Evolutionary conservation across 2,113 vertebrate genomes (phyloP).

Genomic region (Triplophysa tibetana): DNA sequence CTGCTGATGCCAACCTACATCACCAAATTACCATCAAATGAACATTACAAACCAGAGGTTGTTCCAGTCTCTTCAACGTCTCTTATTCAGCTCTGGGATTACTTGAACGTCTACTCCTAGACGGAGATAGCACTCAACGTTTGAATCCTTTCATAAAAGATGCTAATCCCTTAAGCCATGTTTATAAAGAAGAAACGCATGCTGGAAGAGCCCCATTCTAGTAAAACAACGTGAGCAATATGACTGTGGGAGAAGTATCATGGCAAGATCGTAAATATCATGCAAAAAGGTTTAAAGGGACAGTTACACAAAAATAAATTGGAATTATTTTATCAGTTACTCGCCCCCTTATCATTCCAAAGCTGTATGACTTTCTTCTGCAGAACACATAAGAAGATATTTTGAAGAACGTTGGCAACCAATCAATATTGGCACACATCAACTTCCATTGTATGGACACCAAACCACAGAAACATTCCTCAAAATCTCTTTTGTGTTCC

Average conservation of each 20-base stretch:
- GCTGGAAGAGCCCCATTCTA: slow-evolving; percentile 6
- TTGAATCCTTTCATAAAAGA: slow-evolving; percentile 14
- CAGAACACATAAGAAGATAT: too few species aligned
- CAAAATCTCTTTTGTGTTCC: too few species aligned
- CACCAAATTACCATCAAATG: slow-evolving; percentile 32
- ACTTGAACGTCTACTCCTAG: neutral
- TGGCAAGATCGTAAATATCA: neutral
- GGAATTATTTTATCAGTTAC: too few species aligned
- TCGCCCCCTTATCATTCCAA: too few species aligned
- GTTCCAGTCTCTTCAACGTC: neutral
- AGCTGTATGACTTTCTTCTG: too few species aligned
- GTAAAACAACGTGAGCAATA: slow-evolving; percentile 9
- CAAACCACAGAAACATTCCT: too few species aligned
- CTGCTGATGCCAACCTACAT: slow-evolving; percentile 6
- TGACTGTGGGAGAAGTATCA: neutral
- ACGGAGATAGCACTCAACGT: neutral
- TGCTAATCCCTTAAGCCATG: slow-evolving; percentile 23
- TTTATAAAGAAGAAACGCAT: slow-evolving; percentile 12
- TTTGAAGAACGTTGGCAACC: too few species aligned
- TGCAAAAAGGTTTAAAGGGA: neutral
- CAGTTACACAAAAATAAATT: too few species aligned
- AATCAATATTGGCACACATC: too few species aligned
- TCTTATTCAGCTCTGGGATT: neutral
- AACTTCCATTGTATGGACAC: too few species aligned
- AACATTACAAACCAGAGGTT: slow-evolving; percentile 2